Percentiles rank a stretch among this genome's conserved stretches.
These are phyloP conservation scores for Stegastes partitus DNA, from an alignment of 2,113 vertebrate genomes.

Conservation along the genomic window DNA sequence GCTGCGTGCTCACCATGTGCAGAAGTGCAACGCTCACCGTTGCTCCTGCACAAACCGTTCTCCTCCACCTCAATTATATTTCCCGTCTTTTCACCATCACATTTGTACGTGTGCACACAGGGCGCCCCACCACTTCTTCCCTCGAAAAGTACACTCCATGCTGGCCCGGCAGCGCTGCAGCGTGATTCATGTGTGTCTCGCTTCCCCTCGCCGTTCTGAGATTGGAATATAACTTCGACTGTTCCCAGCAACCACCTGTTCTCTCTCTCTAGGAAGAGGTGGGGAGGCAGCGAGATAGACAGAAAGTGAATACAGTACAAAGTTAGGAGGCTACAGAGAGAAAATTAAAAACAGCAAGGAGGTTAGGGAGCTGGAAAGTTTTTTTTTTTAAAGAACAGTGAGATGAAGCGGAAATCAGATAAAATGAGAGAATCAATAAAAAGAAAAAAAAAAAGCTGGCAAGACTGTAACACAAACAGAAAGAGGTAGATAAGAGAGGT, in stretches of 20 bases:
- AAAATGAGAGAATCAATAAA: not conserved
- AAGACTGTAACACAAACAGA: conserved; percentile 33
- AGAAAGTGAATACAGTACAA: not conserved
- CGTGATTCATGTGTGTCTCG: conserved; percentile 41
- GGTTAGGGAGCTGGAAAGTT: conserved; percentile 25
- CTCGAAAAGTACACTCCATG: not conserved
- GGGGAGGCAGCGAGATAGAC: not conserved
- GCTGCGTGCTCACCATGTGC: conserved; percentile 7
- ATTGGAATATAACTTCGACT: conserved; percentile 15
- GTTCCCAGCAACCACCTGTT: conserved; percentile 51
- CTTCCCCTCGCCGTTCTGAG: not conserved
- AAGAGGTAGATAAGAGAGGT: conserved; percentile 44
- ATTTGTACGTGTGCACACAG: not conserved
- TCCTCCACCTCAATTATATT: not conserved
- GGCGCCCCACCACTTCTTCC: not conserved
- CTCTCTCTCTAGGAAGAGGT: conserved; percentile 25
- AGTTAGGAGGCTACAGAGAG: conserved; percentile 9
- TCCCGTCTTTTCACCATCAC: not conserved
- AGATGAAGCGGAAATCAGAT: conserved; percentile 11
- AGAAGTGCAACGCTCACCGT: conserved; percentile 24
- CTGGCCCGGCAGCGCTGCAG: conserved; percentile 16
- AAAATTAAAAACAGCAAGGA: conserved; percentile 9
- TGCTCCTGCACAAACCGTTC: not conserved
- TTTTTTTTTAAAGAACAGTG: conserved; percentile 28
- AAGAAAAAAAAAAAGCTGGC: conserved; percentile 1